Percentiles rank a stretch among this genome's conserved stretches.
phyloP scores from a whole-genome alignment of 2,797 vertebrate species.

The Rachycentron canadum region DNA sequence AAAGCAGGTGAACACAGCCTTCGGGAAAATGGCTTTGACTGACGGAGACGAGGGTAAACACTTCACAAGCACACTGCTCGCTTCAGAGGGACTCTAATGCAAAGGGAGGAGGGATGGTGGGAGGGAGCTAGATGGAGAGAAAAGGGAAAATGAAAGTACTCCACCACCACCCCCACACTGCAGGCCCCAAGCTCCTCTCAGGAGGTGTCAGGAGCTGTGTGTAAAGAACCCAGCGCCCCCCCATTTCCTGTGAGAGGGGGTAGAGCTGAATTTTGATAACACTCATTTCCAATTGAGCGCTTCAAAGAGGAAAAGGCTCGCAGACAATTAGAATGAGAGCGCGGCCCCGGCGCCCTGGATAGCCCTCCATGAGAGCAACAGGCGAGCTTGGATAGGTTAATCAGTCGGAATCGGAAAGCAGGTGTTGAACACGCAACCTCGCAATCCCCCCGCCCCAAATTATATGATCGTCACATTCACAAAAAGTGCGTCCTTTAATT shows the following conservation, averaged over 20 bases:
- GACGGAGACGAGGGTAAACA: slow-evolving; percentile 73
- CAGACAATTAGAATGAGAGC: slow-evolving; percentile 75
- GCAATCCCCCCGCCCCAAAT: slow-evolving; percentile 62
- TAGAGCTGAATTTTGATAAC: slow-evolving; percentile 70
- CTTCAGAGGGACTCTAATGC: slow-evolving; percentile 64
- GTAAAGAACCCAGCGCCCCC: slow-evolving; percentile 63
- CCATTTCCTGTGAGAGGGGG: slow-evolving; percentile 72
- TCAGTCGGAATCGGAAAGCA: slow-evolving; percentile 78
- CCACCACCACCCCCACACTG: slow-evolving; percentile 33
- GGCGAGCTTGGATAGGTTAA: slow-evolving; percentile 76
- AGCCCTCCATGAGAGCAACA: slow-evolving; percentile 74
- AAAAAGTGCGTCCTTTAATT: slow-evolving; percentile 75
- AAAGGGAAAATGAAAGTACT: slow-evolving; percentile 61
- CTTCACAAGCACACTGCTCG: slow-evolving; percentile 59
- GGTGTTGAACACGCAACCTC: slow-evolving; percentile 74
- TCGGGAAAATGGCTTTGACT: slow-evolving; percentile 64
- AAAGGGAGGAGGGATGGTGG: slow-evolving; percentile 37
- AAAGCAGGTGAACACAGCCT: slow-evolving; percentile 62
- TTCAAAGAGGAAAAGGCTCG: slow-evolving; percentile 67
- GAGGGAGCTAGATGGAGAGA: slow-evolving; percentile 37
- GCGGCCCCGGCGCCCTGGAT: slow-evolving; percentile 67
- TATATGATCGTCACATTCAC: slow-evolving; percentile 71
- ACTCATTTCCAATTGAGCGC: slow-evolving; percentile 74
- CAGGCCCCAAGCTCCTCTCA: slow-evolving; percentile 65
- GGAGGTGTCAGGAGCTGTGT: slow-evolving; percentile 67